A percentile compares a stretch with the other conserved stretches of the same genome.
phyloP scores from a whole-genome alignment of 2,797 vertebrate genomes.

The Onychomys torridus region DNA sequence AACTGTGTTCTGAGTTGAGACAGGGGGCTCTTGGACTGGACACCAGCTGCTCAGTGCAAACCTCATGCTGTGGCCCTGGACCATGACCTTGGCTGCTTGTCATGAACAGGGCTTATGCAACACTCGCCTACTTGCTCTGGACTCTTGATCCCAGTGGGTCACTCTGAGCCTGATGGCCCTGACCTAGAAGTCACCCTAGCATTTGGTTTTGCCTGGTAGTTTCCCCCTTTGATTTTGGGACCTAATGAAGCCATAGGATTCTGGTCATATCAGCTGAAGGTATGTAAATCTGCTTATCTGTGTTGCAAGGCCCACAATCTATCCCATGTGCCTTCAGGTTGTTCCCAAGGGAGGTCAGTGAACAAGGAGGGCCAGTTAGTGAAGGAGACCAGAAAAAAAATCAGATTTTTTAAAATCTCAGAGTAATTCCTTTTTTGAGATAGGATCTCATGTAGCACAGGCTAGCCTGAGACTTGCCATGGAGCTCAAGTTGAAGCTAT shows the following conservation, averaged over 20 bases:
- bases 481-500: background rate
- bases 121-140: background rate
- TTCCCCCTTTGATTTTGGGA: background rate
- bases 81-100: background rate
- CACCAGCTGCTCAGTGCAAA: background rate
- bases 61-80: background rate
- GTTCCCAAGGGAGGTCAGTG: background rate
- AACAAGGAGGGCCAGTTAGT: background rate
- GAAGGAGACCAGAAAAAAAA: background rate
- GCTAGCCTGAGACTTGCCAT: background rate
- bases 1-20: slow-evolving; percentile 9
- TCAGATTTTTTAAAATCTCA: background rate
- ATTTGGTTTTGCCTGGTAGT: background rate
- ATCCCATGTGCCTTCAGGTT: background rate
- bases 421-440: background rate
- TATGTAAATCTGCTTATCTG: background rate
- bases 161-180: background rate
- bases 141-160: slow-evolving; percentile 29
- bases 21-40: background rate
- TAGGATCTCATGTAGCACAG: background rate
- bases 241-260: background rate
- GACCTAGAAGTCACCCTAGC: background rate
- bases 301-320: background rate
- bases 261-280: background rate
- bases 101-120: slow-evolving; percentile 30